Percentiles rank a stretch among this genome's conserved stretches.
phyloP scores from a whole-genome alignment of 2,113 vertebrate species.

The Labeo catla region DNA sequence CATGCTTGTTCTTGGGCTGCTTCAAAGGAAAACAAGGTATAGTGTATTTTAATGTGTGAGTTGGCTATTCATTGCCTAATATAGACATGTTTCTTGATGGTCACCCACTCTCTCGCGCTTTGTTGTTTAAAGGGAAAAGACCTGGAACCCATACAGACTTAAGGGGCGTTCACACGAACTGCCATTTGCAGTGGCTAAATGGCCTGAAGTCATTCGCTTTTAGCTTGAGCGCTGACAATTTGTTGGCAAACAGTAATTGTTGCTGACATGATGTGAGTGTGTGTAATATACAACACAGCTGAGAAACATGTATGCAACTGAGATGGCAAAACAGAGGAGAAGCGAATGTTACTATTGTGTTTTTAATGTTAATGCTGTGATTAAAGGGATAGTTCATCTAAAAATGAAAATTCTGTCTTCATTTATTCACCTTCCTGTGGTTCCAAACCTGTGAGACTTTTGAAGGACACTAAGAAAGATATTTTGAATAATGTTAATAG shows the following conservation, averaged over 20 bases:
- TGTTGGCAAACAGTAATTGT: slow-evolving; percentile 2
- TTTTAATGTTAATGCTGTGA: background rate
- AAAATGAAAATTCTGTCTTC: background rate
- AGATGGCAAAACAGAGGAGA: background rate
- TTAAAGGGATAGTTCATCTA: background rate
- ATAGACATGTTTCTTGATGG: slow-evolving; percentile 64
- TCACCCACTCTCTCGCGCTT: slow-evolving; percentile 15
- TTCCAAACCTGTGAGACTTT: background rate
- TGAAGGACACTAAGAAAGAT: background rate
- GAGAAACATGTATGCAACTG: background rate
- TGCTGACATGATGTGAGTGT: background rate
- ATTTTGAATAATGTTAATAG: no score
- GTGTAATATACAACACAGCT: background rate
- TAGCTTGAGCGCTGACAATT: background rate
- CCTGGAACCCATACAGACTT: slow-evolving; percentile 11
- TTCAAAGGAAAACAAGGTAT: slow-evolving; percentile 51
- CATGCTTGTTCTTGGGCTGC: slow-evolving; percentile 56
- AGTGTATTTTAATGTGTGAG: slow-evolving; percentile 43
- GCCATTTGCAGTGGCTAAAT: background rate
- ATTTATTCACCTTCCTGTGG: background rate
- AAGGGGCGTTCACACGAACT: background rate
- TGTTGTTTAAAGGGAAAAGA: slow-evolving; percentile 46
- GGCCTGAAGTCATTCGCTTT: background rate
- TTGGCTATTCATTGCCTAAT: slow-evolving; percentile 66
- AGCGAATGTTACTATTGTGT: background rate